Percentiles rank a stretch among this genome's conserved stretches.
phyloP scores from a whole-genome alignment of 2,113 vertebrate genomes.

The Periophthalmodon schlosseri region DNA sequence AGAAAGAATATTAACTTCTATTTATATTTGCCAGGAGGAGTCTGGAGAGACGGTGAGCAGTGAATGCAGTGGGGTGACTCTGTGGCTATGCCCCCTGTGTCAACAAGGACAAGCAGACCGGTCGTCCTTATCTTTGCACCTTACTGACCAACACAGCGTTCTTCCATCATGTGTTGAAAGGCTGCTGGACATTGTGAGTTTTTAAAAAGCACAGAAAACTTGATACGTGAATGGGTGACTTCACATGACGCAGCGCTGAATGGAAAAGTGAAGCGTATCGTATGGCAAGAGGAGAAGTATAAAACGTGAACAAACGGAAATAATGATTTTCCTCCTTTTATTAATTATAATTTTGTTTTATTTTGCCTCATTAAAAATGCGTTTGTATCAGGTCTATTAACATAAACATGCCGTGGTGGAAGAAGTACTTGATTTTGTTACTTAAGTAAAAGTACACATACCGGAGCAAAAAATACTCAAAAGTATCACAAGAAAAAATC shows the following conservation, averaged over 20 bases:
- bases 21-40: constrained; percentile 71
- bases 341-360: too few relatives aligned
- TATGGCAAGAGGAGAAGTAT: constrained; percentile 9
- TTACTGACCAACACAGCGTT: constrained; percentile 79
- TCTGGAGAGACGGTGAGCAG: constrained; percentile 73
- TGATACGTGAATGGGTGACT: background rate
- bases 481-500: too few relatives aligned
- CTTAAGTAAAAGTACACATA: too few relatives aligned
- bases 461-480: too few relatives aligned
- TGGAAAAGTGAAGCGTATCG: background rate
- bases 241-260: background rate
- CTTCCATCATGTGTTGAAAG: constrained; percentile 78
- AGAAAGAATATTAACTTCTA: background rate
- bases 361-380: too few relatives aligned
- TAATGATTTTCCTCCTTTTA: too few relatives aligned
- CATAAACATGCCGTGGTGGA: too few relatives aligned
- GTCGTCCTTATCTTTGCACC: constrained; percentile 73
- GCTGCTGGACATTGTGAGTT: constrained; percentile 79
- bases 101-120: constrained; percentile 73
- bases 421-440: too few relatives aligned
- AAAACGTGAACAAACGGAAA: background rate
- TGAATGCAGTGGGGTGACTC: constrained; percentile 69
- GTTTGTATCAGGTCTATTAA: too few relatives aligned
- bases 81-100: constrained; percentile 80
- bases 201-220: background rate